These are phyloP conservation scores for Dioctria rufipes DNA, from an alignment of 2,888 invertebrate species.

Conservation along the genomic window DNA sequence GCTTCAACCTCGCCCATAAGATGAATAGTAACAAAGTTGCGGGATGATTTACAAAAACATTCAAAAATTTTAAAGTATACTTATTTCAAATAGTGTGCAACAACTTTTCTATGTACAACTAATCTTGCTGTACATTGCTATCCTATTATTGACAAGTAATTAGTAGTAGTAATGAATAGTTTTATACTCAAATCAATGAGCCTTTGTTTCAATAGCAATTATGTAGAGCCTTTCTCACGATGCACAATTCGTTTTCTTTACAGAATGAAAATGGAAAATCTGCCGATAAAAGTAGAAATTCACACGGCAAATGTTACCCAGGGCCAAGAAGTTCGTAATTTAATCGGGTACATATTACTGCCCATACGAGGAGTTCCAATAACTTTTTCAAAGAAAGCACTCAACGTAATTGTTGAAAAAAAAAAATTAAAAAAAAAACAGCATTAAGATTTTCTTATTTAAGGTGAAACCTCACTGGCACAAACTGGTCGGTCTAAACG, in stretches of 20 bases:
- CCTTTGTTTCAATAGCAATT: too few relatives aligned
- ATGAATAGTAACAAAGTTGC: too few relatives aligned
- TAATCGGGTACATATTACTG: constrained; percentile 80
- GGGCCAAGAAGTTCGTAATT: constrained; percentile 71
- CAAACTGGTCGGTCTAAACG: constrained; percentile 75
- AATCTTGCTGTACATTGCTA: too few relatives aligned
- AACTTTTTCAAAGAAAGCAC: constrained; percentile 73
- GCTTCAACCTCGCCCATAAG: too few relatives aligned
- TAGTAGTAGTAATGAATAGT: too few relatives aligned
- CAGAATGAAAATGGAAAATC: constrained; percentile 81
- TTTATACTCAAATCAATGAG: too few relatives aligned
- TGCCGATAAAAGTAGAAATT: constrained; percentile 82
- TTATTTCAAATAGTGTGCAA: too few relatives aligned
- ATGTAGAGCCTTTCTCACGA: neutral
- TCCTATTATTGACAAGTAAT: too few relatives aligned
- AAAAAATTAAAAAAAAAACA: neutral
- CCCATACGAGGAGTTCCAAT: constrained; percentile 81
- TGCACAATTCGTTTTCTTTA: constrained; percentile 2
- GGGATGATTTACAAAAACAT: too few relatives aligned
- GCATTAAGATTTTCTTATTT: neutral
- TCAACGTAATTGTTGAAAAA: constrained; percentile 67
- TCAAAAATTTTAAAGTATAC: too few relatives aligned
- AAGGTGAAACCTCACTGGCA: constrained; percentile 76
- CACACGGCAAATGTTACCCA: constrained; percentile 74
- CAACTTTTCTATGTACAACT: too few relatives aligned